Conservation (phyloP, 2,888 invertebrate genomes). For the Apomyelois bistriatella region DNA sequence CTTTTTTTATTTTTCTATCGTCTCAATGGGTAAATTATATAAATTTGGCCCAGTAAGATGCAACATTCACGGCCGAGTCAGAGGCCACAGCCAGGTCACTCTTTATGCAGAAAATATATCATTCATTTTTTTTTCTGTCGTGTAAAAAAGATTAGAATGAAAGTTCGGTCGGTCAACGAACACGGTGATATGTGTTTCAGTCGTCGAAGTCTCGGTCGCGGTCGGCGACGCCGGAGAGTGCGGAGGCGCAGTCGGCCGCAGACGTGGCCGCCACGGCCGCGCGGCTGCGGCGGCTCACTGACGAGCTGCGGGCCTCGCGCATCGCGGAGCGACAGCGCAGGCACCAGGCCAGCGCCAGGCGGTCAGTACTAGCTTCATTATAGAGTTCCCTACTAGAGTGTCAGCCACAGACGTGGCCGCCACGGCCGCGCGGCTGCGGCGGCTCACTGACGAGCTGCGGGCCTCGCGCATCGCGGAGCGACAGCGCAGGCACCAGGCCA, state of each 20-base stretch:
- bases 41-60: too few species aligned
- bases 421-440: conserved; percentile 82
- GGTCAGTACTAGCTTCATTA: conserved; percentile 32
- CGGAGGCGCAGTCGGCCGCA: conserved; percentile 30
- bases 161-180: too few species aligned
- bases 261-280: conserved; percentile 73
- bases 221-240: conserved; percentile 83
- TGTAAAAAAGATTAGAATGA: too few species aligned
- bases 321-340: conserved; percentile 67
- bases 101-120: too few species aligned
- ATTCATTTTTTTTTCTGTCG: too few species aligned
- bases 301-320: conserved; percentile 81
- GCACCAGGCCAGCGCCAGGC: conserved; percentile 61
- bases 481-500: conserved; percentile 60
- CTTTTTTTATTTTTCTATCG: too few species aligned
- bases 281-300: conserved; percentile 84
- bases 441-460: conserved; percentile 85
- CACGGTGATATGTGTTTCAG: conserved; percentile 37
- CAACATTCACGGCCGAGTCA: too few species aligned
- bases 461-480: conserved; percentile 73
- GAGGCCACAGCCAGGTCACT: too few species aligned
- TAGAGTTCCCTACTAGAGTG: too few species aligned
- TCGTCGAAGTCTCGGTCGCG: conserved; percentile 83
- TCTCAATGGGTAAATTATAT: too few species aligned
- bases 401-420: conserved; percentile 43